Conservation (phyloP, 2,797 vertebrate species). For the Syngnathus acus region DNA sequence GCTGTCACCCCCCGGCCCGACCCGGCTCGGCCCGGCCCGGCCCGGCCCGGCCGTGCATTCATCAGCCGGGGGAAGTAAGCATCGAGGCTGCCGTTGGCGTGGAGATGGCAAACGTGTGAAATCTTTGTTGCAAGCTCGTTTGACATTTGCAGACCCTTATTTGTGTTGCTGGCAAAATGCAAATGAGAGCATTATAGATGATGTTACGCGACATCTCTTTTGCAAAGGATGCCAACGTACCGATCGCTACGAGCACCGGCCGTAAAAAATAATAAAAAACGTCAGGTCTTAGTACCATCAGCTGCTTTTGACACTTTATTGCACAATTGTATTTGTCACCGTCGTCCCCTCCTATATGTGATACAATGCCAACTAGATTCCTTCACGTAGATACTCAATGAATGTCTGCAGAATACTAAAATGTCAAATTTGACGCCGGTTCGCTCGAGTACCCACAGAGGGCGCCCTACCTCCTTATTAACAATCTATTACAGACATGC, state of each 20-base stretch:
- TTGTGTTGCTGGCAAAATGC: neutral
- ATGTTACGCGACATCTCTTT: neutral
- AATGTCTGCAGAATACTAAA: conserved; percentile 16
- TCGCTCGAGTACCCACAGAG: conserved; percentile 31
- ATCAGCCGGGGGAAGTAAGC: neutral
- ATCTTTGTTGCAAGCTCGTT: neutral
- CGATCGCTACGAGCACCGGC: neutral
- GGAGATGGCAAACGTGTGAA: neutral
- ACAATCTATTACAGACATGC: neutral
- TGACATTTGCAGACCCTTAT: neutral
- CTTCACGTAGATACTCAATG: conserved; percentile 10
- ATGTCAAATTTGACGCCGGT: conserved; percentile 5
- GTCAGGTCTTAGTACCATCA: neutral
- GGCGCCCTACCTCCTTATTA: conserved; percentile 23
- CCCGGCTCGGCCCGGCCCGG: too few species aligned
- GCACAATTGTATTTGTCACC: neutral
- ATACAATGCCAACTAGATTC: neutral
- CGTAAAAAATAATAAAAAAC: neutral
- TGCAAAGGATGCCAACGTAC: conserved; percentile 1
- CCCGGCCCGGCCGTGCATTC: neutral
- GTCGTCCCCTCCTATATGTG: conserved; percentile 1
- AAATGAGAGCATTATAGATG: neutral
- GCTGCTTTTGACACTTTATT: neutral
- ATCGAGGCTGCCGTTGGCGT: neutral
- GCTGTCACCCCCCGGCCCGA: neutral